A percentile compares a stretch with the other conserved stretches of the same genome.
These are phyloP conservation scores for Drosophila chauvacae DNA, from an alignment of 1,140 invertebrate genomes.

Conservation along the genomic window DNA sequence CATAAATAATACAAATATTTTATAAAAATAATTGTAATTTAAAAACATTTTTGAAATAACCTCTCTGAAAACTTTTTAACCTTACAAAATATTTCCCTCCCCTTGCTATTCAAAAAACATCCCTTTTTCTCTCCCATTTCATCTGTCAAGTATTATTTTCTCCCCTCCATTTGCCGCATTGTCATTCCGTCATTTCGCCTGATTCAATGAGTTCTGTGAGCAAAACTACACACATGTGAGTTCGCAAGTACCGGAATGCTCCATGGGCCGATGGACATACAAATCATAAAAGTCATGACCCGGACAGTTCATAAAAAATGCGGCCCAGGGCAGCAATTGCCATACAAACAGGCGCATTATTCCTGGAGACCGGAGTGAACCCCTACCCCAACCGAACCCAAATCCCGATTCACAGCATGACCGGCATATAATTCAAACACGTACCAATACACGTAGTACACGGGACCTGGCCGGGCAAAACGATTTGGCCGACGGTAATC, in stretches of 20 bases:
- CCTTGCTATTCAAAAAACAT: background rate
- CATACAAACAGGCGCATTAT: constrained; percentile 76
- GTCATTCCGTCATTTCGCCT: constrained; percentile 61
- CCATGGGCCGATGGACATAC: constrained; percentile 44
- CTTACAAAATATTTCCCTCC: background rate
- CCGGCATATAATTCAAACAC: constrained; percentile 79
- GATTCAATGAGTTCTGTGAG: constrained; percentile 73
- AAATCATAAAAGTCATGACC: constrained; percentile 80
- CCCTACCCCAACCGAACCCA: constrained; percentile 2
- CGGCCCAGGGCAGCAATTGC: constrained; percentile 73
- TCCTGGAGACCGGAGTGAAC: constrained; percentile 1
- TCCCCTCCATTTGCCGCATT: constrained; percentile 50
- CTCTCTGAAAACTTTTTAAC: background rate
- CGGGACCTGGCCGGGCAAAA: constrained; percentile 19
- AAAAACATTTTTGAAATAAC: rapidly evolving
- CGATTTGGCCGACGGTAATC: constrained; percentile 66
- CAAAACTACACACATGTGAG: constrained; percentile 65
- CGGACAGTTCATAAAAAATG: constrained; percentile 78
- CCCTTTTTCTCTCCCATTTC: constrained; percentile 3
- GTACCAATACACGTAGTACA: constrained; percentile 59
- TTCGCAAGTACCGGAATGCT: constrained; percentile 21
- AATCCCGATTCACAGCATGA: constrained; percentile 65
- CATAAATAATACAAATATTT: background rate
- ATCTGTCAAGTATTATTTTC: background rate
- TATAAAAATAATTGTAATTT: background rate